These are phyloP conservation scores for Temnothorax rugatulus DNA, from an alignment of 2,888 invertebrate genomes.

Conservation along the genomic window DNA sequence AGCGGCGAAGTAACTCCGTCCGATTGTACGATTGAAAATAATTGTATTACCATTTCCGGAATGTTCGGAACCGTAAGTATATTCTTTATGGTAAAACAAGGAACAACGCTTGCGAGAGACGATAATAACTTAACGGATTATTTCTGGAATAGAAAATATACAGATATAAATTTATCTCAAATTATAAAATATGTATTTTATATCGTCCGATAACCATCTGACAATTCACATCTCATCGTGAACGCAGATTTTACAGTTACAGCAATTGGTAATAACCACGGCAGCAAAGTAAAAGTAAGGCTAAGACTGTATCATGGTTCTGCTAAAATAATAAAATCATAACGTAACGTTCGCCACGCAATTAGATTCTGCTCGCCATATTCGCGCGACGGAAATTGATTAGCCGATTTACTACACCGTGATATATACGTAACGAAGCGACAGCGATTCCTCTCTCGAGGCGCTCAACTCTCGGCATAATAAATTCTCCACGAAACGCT, in stretches of 20 bases:
- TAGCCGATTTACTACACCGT: not conserved
- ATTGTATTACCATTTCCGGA: not conserved
- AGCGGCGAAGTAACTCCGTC: not conserved
- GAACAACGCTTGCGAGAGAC: not conserved
- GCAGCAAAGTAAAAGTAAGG: not conserved
- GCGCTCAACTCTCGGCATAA: not conserved
- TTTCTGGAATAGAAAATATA: not conserved
- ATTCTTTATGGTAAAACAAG: not conserved
- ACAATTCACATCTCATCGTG: not conserved
- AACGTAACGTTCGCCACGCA: not conserved
- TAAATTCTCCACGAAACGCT: conserved; percentile 33
- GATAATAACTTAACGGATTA: conserved; percentile 12
- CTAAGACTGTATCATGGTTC: not conserved
- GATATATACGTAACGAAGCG: conserved; percentile 27
- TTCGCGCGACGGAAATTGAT: conserved; percentile 10
- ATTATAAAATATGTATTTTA: not conserved
- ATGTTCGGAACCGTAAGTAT: not conserved
- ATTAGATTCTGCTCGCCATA: not conserved
- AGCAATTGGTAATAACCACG: not conserved
- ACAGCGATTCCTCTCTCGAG: not conserved
- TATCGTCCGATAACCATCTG: conserved; percentile 13
- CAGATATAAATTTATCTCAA: conserved; percentile 1
- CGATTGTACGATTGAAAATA: conserved; percentile 10
- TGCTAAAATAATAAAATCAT: not conserved
- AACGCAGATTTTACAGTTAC: conserved; percentile 27